phyloP scores from a whole-genome alignment of 2,888 invertebrate species.

The Oxycera nigricornis region DNA sequence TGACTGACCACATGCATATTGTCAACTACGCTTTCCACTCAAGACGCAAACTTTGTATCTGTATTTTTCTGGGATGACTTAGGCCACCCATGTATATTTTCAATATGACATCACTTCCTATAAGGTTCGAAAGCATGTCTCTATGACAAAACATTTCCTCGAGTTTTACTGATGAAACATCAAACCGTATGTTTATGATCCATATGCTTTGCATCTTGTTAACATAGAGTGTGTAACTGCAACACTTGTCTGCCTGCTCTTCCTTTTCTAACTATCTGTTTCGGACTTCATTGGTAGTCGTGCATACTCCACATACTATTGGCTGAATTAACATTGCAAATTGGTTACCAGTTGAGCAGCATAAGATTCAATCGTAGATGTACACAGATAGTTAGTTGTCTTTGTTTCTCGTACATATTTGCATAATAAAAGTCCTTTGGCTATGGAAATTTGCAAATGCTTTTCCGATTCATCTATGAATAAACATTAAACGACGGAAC shows the following conservation, averaged over 20 bases:
- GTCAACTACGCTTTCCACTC: too few relatives aligned
- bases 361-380: background rate
- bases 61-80: too few relatives aligned
- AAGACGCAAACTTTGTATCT: too few relatives aligned
- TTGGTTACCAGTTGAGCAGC: background rate
- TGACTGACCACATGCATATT: too few relatives aligned
- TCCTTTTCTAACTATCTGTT: background rate
- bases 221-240: slow-evolving; percentile 1
- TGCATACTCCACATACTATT: background rate
- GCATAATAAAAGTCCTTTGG: slow-evolving; percentile 2
- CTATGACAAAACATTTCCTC: background rate
- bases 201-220: slow-evolving; percentile 16
- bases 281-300: background rate
- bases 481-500: slow-evolving; percentile 11
- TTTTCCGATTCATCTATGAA: background rate
- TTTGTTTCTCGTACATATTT: slow-evolving; percentile 9
- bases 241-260: background rate
- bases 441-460: background rate
- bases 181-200: background rate
- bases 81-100: background rate
- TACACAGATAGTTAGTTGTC: background rate
- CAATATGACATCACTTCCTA: background rate
- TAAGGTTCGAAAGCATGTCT: background rate
- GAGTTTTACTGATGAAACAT: background rate
- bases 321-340: slow-evolving; percentile 2